phyloP scores from a whole-genome alignment of 1,140 invertebrate species.

The Galendromus occidentalis region DNA sequence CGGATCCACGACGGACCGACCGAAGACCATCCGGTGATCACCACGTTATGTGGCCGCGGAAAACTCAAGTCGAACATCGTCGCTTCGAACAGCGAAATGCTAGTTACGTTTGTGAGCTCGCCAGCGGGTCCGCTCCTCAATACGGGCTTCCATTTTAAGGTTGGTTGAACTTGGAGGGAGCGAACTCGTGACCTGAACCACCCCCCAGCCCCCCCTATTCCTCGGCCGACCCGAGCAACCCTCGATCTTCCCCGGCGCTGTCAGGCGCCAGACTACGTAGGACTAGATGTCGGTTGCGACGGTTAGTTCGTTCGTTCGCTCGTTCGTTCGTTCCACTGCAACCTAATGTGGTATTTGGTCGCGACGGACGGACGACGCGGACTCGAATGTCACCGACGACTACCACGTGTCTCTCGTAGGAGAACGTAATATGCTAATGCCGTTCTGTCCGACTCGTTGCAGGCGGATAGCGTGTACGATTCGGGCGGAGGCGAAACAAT shows the following conservation, averaged over 20 bases:
- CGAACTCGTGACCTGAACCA: not conserved
- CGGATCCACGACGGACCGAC: slow-evolving; percentile 71
- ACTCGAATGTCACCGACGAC: too few species aligned
- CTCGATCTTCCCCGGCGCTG: too few species aligned
- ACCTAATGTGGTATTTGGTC: too few species aligned
- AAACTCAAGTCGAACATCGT: slow-evolving; percentile 84
- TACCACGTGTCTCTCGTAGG: too few species aligned
- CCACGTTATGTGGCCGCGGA: slow-evolving; percentile 77
- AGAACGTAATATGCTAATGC: too few species aligned
- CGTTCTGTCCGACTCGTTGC: not conserved
- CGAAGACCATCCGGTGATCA: slow-evolving; percentile 59
- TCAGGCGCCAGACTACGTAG: too few species aligned
- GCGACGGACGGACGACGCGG: too few species aligned
- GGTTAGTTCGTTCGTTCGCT: too few species aligned
- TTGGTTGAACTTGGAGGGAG: slow-evolving; percentile 8
- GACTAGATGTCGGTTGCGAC: too few species aligned
- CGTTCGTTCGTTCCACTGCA: too few species aligned
- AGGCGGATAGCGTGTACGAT: slow-evolving; percentile 2
- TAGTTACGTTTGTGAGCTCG: slow-evolving; percentile 74
- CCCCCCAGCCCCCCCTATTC: too few species aligned
- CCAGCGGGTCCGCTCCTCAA: slow-evolving; percentile 36
- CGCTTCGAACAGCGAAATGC: slow-evolving; percentile 64
- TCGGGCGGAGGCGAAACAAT: slow-evolving; percentile 7
- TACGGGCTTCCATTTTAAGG: slow-evolving; percentile 22
- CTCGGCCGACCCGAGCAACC: too few species aligned